Evolutionary conservation across 2,888 invertebrate genomes (phyloP).

Genomic region (Temnothorax ravouxi): DNA sequence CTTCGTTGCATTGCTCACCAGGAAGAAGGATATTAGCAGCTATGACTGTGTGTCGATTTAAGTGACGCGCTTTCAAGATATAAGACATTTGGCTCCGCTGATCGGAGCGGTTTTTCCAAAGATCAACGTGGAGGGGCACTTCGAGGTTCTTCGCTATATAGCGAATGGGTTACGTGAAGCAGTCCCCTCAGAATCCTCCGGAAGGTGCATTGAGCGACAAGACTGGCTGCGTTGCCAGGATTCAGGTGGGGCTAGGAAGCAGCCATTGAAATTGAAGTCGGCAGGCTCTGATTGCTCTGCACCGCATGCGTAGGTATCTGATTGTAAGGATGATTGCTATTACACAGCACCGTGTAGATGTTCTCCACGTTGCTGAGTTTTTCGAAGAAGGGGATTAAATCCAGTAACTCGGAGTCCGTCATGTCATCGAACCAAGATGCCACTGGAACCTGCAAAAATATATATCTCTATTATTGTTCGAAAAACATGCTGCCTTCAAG

Average conservation of each 20-base stretch:
- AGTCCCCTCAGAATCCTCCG: conserved; percentile 82
- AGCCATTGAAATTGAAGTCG: conserved; percentile 82
- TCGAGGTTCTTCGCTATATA: conserved; percentile 73
- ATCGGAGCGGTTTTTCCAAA: conserved; percentile 49
- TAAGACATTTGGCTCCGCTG: conserved; percentile 51
- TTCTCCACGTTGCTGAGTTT: conserved; percentile 98
- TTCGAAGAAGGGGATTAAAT: conserved; percentile 99
- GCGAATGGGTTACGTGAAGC: conserved; percentile 80
- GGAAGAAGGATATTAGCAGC: conserved; percentile 64
- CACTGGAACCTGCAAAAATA: conserved; percentile 93
- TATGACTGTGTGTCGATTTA: conserved; percentile 57
- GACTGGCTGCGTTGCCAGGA: conserved; percentile 83
- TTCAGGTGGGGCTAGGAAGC: conserved; percentile 85
- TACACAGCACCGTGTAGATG: conserved; percentile 97
- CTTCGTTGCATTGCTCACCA: conserved; percentile 60
- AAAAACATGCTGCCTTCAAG: background rate
- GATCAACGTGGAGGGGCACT: conserved; percentile 70
- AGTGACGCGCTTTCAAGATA: conserved; percentile 44
- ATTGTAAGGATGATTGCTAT: conserved; percentile 95
- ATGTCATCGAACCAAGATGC: conserved; percentile 99
- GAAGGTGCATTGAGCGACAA: conserved; percentile 83
- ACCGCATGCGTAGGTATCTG: conserved; percentile 78
- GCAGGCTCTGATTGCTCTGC: conserved; percentile 82
- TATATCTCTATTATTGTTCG: background rate
- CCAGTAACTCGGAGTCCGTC: conserved; percentile 98